Conservation (phyloP, 1,140 invertebrate species). For the Akabosia matsudoensis region DNA sequence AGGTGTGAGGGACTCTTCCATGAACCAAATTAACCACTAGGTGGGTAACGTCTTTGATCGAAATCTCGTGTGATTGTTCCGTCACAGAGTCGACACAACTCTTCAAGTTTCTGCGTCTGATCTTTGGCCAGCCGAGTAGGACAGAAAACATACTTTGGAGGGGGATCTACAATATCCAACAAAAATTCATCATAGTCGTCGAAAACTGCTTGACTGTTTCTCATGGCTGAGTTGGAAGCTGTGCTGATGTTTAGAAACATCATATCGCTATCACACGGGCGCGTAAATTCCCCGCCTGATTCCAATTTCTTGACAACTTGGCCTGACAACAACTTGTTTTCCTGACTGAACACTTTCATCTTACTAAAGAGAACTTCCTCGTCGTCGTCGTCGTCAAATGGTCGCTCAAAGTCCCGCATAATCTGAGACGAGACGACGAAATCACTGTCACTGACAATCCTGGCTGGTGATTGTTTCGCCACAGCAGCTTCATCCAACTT, state of each 20-base stretch:
- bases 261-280: neutral
- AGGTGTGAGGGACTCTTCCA: constrained; percentile 35
- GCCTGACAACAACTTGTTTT: neutral
- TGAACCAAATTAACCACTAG: constrained; percentile 30
- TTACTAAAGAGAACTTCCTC: neutral
- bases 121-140: constrained; percentile 31
- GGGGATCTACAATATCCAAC: neutral
- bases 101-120: constrained; percentile 25
- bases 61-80: constrained; percentile 22
- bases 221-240: neutral
- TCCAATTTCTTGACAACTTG: neutral
- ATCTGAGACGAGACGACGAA: neutral
- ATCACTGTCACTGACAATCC: no score
- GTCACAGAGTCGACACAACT: constrained; percentile 31
- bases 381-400: neutral
- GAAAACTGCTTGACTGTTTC: neutral
- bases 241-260: neutral
- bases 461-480: no score
- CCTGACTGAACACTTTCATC: neutral
- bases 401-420: neutral
- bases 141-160: constrained; percentile 31
- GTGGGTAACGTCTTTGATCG: constrained; percentile 36
- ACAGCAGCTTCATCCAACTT: no score
- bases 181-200: neutral
- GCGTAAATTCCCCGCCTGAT: neutral